Base-by-base conservation (phyloP, 2,113 vertebrate genomes). In the Menura novaehollandiae region DNA sequence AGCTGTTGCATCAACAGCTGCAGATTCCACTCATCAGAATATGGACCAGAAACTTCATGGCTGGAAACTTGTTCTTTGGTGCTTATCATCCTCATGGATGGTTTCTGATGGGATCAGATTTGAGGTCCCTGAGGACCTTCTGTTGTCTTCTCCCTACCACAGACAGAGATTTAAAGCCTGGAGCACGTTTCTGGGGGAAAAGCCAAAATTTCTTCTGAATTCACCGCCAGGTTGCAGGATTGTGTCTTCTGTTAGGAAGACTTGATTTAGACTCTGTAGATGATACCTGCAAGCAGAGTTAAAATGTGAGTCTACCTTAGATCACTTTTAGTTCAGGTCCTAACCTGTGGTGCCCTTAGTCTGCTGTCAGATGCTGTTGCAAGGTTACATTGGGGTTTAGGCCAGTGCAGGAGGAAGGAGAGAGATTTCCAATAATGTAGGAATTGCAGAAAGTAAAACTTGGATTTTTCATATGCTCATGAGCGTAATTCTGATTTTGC, bases 381-480 rank as follows among this genome's bases (percentile, higher is more conserved):
- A 58, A 44, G 32, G n/a, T 81, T 62, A 13, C 1, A 0, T 10
- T 59, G 55, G 46, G 20, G 6, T 77, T 93, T 53, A 81, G 41
- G 59, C 24, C 55, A 26, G 32, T 18, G 32, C 62, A 69, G 75
- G 62, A 59, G 35, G 21, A 82, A 75, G 4, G 32, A 66, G 35
- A 33, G 18, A 22, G 5, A 39, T 11, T 4, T 32, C 35, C 35
- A 22, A 30, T 0, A 51, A 23, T 2, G 1, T 32, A 21, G 10
- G 41, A 83, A 55, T 18, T 6, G 7, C 27, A 43, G 43, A 67
- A 35, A 10, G 10, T 47, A 71, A 51, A 75, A 46, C 44, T 15
- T 71, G 21, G 7, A 4, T 67, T 68, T 84, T 88, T 52, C 8
- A 1, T 20, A 3, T 23, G 28, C 46, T 46, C 0, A 0, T 35